Percentiles rank a stretch among this genome's conserved stretches.
Evolutionary conservation across 2,113 vertebrate genomes (phyloP).

Genomic region (Oreochromis spilurus): DNA sequence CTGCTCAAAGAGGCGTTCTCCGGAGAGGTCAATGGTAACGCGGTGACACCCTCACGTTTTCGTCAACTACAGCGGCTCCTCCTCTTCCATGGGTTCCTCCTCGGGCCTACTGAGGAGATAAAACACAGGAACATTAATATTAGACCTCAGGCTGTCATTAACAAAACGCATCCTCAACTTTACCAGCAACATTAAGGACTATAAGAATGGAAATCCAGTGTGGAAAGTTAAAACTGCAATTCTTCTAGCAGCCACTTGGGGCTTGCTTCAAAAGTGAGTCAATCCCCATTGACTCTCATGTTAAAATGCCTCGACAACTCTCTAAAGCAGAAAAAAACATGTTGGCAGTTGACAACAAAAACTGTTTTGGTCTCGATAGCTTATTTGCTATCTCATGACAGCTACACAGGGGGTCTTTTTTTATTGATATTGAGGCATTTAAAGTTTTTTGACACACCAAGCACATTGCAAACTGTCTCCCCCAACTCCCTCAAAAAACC

Average conservation of each 20-base stretch:
- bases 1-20: constrained; percentile 53
- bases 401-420: background rate
- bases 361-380: background rate
- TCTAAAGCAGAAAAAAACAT: background rate
- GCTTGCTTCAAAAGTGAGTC: background rate
- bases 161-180: background rate
- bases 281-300: background rate
- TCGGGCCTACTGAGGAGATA: constrained; percentile 63
- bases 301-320: background rate
- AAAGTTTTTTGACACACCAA: background rate
- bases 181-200: background rate
- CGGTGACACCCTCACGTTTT: constrained; percentile 35
- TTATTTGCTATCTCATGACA: background rate
- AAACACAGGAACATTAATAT: background rate
- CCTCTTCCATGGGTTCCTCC: constrained; percentile 92
- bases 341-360: background rate
- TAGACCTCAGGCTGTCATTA: background rate
- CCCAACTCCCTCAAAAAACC: background rate
- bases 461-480: background rate
- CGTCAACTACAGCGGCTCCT: constrained; percentile 79
- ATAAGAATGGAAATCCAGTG: background rate
- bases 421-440: background rate
- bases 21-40: constrained; percentile 55
- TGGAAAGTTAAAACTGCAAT: background rate
- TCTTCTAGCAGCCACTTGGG: background rate